A percentile compares a stretch with the other conserved stretches of the same genome.
phyloP scores from a whole-genome alignment of 2,888 invertebrate species.

The Campoletis raptor region DNA sequence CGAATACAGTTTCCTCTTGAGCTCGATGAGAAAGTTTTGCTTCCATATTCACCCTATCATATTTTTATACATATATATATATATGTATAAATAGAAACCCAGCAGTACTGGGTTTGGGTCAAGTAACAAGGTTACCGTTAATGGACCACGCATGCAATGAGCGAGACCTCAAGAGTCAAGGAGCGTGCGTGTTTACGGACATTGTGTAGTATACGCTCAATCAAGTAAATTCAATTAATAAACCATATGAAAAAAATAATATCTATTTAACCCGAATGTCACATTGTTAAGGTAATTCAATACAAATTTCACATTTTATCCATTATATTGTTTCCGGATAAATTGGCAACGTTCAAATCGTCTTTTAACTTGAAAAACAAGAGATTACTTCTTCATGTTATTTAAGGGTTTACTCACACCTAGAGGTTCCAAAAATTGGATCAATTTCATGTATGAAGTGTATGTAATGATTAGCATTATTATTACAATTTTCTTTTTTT shows the following conservation, averaged over 20 bases:
- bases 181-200: constrained; percentile 35
- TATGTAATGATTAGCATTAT: not conserved
- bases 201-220: constrained; percentile 18
- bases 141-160: constrained; percentile 53
- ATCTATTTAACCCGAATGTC: not conserved
- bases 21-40: constrained; percentile 37
- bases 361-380: not conserved
- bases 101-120: constrained; percentile 35
- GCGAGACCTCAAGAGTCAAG: constrained; percentile 12
- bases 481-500: not conserved
- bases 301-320: not conserved
- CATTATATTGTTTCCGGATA: not conserved
- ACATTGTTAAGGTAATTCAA: constrained; percentile 19
- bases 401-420: no score
- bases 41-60: constrained; percentile 30
- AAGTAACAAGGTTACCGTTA: constrained; percentile 61
- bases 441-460: not conserved
- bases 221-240: constrained; percentile 41
- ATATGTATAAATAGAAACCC: not conserved
- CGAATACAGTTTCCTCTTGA: constrained; percentile 31
- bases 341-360: not conserved
- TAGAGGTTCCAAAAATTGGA: not conserved
- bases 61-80: not conserved
- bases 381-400: not conserved
- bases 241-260: constrained; percentile 8